Conservation (phyloP, 2,797 vertebrate species). For the Xerus rutilus region DNA sequence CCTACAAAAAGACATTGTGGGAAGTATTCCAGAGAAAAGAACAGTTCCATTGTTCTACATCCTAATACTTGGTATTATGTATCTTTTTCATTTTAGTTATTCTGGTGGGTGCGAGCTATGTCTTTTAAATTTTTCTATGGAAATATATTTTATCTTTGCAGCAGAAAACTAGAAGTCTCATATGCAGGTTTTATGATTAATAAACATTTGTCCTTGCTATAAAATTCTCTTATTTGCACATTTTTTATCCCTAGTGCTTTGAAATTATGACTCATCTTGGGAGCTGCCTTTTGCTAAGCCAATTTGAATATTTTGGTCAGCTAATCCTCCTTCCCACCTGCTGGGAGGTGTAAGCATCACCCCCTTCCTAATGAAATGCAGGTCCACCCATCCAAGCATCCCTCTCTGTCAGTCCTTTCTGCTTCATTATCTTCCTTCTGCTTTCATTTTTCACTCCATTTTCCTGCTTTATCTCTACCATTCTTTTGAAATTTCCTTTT, state of each 20-base stretch:
- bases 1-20: background rate
- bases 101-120: background rate
- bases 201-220: constrained; percentile 54
- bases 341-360: constrained; percentile 56
- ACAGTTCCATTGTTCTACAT: background rate
- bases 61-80: background rate
- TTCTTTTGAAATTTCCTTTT: constrained; percentile 69
- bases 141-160: constrained; percentile 48
- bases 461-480: constrained; percentile 68
- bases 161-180: constrained; percentile 45
- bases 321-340: constrained; percentile 12
- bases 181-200: constrained; percentile 36
- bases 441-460: constrained; percentile 77
- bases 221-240: constrained; percentile 34
- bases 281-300: background rate
- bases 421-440: constrained; percentile 81
- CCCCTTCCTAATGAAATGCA: constrained; percentile 67
- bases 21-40: background rate
- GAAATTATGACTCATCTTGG: constrained; percentile 43
- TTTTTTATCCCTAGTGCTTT: constrained; percentile 31
- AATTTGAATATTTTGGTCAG: constrained; percentile 42
- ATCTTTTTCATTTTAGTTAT: constrained; percentile 37
- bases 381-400: constrained; percentile 62
- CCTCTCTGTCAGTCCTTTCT: constrained; percentile 77
- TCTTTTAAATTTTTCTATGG: constrained; percentile 19